Conservation (phyloP, 2,888 invertebrate genomes). For the Syritta pipiens region DNA sequence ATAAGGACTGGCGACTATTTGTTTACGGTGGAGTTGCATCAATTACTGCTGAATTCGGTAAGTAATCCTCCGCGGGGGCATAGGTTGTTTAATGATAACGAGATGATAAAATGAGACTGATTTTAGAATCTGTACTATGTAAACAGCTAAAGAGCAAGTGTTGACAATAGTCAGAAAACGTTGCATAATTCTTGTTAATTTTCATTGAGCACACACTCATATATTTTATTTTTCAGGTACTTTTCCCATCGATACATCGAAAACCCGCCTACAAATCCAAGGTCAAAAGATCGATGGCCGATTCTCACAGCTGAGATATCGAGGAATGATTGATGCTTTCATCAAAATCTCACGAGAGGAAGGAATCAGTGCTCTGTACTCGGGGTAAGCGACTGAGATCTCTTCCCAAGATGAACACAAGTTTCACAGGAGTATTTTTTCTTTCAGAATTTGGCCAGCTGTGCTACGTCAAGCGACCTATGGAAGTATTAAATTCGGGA, state of each 20-base stretch:
- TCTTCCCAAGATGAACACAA: neutral
- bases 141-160: neutral
- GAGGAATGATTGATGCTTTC: constrained; percentile 95
- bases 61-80: no score
- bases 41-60: constrained; percentile 96
- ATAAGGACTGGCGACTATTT: constrained; percentile 94
- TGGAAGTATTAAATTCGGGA: constrained; percentile 97
- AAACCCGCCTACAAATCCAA: constrained; percentile 95
- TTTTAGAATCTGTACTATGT: no score
- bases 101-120: no score
- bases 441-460: constrained; percentile 91
- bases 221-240: constrained; percentile 83
- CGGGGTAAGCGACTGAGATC: constrained; percentile 83
- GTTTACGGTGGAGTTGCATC: constrained; percentile 96
- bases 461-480: constrained; percentile 95
- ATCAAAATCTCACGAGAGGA: constrained; percentile 92
- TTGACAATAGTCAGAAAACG: neutral
- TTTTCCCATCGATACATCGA: constrained; percentile 97
- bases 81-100: no score
- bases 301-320: constrained; percentile 88
- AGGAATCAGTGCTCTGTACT: constrained; percentile 91
- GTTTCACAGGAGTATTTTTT: no score
- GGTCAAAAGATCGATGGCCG: constrained; percentile 91
- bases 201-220: neutral
- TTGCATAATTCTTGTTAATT: constrained; percentile 29